Conservation (phyloP, 2,888 invertebrate species). For the Mystacides longicornis region DNA sequence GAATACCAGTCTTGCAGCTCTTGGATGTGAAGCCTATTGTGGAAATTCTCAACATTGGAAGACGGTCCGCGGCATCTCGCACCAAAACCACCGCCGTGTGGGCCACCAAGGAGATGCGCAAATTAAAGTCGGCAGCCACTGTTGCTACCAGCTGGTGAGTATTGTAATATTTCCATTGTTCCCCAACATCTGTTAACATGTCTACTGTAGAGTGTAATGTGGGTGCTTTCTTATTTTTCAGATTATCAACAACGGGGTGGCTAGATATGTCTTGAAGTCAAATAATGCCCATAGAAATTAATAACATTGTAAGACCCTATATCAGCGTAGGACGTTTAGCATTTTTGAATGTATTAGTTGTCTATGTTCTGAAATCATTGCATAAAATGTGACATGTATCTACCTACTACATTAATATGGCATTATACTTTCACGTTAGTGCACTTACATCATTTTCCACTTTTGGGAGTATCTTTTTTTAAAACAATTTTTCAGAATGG, state of each 20-base stretch:
- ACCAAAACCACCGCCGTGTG: slow-evolving; percentile 89
- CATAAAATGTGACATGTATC: no score
- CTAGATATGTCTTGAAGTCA: slow-evolving; percentile 15
- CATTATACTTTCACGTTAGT: no score
- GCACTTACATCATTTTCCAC: no score
- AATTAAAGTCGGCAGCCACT: slow-evolving; percentile 61
- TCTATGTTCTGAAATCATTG: not conserved
- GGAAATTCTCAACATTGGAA: slow-evolving; percentile 77
- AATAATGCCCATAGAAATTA: slow-evolving; percentile 10
- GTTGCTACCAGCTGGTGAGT: slow-evolving; percentile 54
- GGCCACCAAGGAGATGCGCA: slow-evolving; percentile 93
- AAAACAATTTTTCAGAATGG: no score
- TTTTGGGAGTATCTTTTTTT: no score
- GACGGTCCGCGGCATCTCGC: slow-evolving; percentile 77
- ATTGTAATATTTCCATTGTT: not conserved
- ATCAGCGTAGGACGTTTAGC: not conserved
- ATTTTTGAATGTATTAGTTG: not conserved
- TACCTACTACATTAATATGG: no score
- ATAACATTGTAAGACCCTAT: slow-evolving; percentile 15
- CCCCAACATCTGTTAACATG: not conserved
- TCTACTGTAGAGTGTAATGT: not conserved
- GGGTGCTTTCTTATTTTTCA: slow-evolving; percentile 12
- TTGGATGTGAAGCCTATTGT: slow-evolving; percentile 78
- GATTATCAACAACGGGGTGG: slow-evolving; percentile 12
- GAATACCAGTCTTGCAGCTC: slow-evolving; percentile 70